Conservation (phyloP, 2,113 vertebrate genomes). For the Dasyprocta punctata region DNA sequence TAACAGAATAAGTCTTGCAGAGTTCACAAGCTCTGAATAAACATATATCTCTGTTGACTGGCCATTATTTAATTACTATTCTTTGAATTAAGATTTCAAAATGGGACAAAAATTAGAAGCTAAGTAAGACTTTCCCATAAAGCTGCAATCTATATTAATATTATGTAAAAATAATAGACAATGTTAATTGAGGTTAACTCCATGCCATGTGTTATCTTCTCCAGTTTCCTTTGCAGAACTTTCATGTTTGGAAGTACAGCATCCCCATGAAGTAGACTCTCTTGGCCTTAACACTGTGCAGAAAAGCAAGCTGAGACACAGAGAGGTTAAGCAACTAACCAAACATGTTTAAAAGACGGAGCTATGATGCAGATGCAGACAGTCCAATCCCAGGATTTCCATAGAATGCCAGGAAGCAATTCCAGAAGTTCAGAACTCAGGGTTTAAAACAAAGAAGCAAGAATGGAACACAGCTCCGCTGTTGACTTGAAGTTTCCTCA, state of each 20-base stretch:
- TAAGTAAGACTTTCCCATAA: not conserved
- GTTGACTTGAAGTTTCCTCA: not conserved
- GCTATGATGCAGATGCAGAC: not conserved
- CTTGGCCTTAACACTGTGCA: not conserved
- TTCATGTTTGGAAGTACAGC: not conserved
- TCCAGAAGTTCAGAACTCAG: not conserved
- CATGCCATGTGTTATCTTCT: not conserved
- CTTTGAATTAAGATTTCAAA: constrained; percentile 51
- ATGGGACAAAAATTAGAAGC: not conserved
- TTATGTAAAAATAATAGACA: not conserved
- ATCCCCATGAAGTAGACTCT: not conserved
- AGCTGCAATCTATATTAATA: not conserved
- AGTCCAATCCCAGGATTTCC: not conserved
- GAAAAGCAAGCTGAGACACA: not conserved
- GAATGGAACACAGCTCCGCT: not conserved
- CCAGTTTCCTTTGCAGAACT: not conserved
- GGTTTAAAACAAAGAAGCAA: not conserved
- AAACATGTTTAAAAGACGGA: not conserved
- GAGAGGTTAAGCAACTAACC: not conserved
- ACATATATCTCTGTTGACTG: constrained; percentile 48
- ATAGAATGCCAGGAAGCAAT: not conserved
- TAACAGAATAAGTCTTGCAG: not conserved
- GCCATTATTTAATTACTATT: constrained; percentile 40
- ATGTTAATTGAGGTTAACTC: not conserved
- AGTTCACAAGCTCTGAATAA: constrained; percentile 58